Base-by-base conservation (phyloP, 2,113 vertebrate species). In the Xerus inauris region DNA sequence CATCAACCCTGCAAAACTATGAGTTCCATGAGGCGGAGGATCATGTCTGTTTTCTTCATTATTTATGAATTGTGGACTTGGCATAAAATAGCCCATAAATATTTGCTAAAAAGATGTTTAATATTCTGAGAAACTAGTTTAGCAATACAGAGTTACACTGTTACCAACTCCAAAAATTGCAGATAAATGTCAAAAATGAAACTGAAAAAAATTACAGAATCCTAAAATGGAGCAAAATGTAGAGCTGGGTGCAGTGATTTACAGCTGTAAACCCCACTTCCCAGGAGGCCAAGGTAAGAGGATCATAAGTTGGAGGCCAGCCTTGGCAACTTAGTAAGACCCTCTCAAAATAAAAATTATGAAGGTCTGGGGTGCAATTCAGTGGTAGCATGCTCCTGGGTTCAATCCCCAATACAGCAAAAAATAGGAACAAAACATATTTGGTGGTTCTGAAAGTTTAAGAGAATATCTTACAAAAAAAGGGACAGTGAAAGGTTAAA, bases 121-220 rank as follows among this genome's bases (percentile, higher is more conserved):
- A 30, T 75, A 75, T 22, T 59, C 54, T 13, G 8, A 80, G 51
- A 45, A 88, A 83, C n/a, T 38, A 32, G 22, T 35, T 72, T 57
- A 94, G 49, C 35, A n/a, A 87, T 59, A 47, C 35, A 80, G 51
- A 64, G 54, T 72, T 88, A 87, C 17, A 86, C 10, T 69, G 38
- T 64, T 76, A 79, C 30, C 62, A 83, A 80, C 57, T 84, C 91
- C 83, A 19, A 91, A 87, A 93, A 73, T 7, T 67, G 17, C 45
- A 90, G 65, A 77, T 83, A 93, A 89, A 92, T 57, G 26, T 79
- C 64, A 90, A 76, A 92, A 89, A 77, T 59, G 57, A 95, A 87
- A 91, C 24, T 71, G 19, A 96, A 96, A 67, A 49, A 57, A 64
- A 76, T 32, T 19, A 67, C 22, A 22, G 17, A 73, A 8, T 91